Base-by-base conservation (phyloP, 2,113 vertebrate species). In the Garra rufa region DNA sequence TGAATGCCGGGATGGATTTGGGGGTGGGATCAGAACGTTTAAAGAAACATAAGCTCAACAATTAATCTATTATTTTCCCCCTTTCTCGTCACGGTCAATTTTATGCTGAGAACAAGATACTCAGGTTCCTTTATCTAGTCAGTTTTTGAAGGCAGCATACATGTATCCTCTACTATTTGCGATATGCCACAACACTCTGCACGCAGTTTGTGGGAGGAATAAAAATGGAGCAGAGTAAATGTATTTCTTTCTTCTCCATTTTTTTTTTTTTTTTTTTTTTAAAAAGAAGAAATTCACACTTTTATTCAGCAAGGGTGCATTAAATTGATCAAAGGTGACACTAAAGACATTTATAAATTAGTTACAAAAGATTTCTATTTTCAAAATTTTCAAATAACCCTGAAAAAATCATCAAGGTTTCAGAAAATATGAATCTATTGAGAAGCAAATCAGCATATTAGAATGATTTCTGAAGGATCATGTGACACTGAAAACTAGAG, bases 11-110 rank as follows among this genome's bases (percentile, higher is more conserved):
- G 52, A 80, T 65, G 59, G 28, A 75, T 73, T 75, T 41, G 52
- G 74, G 59, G 76, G 70, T 28, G 41, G 82, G 59, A 81, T 75
- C 77, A 48, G 59, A 76, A 63, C 46, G 73, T 83, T 86, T 86
- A 86, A 78, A 83, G 71, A 85, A 61, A 81, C 79, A 38, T 24
- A 26, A 50, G 69, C 26, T 69, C 24, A 84, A 74, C 69, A 81
- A 76, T 84, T 81, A 44, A 69, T 80, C 38, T 83, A 65, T 83
- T 87, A n/a, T 57, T 57, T 57, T 57, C 1, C 52, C 34, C 52
- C 52, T 57, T n/a, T 57, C 52, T 82, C 55, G 21, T 48, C 19
- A 74, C 30, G 43, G 59, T 76, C 30, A 69, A 84, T 50, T 73
- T 69, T 38, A 76, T 9, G 65, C 30, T 19, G 0, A 2, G 17